Percentiles rank a stretch among this genome's conserved stretches.
Conservation (phyloP, 2,888 invertebrate species). For the Eretmocerus hayati region DNA sequence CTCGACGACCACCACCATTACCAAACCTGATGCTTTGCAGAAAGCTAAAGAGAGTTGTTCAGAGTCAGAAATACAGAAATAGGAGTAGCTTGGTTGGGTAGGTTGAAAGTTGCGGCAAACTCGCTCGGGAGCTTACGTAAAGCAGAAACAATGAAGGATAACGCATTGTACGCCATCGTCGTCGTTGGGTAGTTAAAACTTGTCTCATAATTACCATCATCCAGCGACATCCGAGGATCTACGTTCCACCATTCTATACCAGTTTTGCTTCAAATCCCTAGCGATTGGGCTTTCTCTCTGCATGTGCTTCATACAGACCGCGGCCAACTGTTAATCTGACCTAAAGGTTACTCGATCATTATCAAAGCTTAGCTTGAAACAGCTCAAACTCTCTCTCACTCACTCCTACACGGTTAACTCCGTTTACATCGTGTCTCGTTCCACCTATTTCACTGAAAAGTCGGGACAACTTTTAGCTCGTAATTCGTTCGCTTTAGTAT, state of each 20-base stretch:
- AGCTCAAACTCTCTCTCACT: too few relatives aligned
- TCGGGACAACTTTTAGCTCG: too few relatives aligned
- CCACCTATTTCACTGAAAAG: too few relatives aligned
- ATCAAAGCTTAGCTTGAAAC: too few relatives aligned
- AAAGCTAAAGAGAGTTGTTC: too few relatives aligned
- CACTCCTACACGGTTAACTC: too few relatives aligned
- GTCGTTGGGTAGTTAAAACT: slow-evolving; percentile 45
- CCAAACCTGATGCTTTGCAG: too few relatives aligned
- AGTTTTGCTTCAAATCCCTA: slow-evolving; percentile 21
- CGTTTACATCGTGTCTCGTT: too few relatives aligned
- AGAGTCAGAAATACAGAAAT: too few relatives aligned
- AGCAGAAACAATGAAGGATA: slow-evolving; percentile 42
- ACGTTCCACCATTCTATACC: too few relatives aligned
- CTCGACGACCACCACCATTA: too few relatives aligned
- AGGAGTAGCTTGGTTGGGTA: background rate
- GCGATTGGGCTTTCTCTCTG: slow-evolving; percentile 2
- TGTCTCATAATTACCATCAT: slow-evolving; percentile 46
- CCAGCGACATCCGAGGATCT: slow-evolving; percentile 32
- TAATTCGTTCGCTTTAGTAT: too few relatives aligned
- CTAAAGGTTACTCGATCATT: slow-evolving; percentile 32
- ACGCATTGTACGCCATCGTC: slow-evolving; percentile 40
- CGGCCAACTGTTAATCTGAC: slow-evolving; percentile 22
- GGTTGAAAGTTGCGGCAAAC: slow-evolving; percentile 11
- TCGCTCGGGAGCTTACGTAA: slow-evolving; percentile 42
- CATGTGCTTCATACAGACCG: background rate